Conservation (phyloP, 2,113 vertebrate genomes). For the Cyanoramphus novaezelandiae region DNA sequence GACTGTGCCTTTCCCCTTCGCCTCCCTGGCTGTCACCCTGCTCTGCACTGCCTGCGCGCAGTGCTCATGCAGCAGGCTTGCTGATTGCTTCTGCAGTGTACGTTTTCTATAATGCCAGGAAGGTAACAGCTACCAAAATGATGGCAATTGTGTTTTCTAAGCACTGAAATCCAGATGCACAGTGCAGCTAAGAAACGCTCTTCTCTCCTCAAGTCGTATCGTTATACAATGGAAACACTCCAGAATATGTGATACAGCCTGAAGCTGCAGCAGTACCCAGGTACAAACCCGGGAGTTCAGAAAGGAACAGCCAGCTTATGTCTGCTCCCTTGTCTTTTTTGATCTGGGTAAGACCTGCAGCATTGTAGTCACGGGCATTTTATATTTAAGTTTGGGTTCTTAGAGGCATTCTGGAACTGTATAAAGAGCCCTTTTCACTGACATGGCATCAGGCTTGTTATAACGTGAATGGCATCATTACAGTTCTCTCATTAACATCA, state of each 20-base stretch:
- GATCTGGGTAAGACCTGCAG: neutral
- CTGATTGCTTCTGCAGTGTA: neutral
- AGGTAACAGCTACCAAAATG: neutral
- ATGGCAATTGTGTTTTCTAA: neutral
- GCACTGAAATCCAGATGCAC: neutral
- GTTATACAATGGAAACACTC: neutral
- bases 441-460: conserved; percentile 47
- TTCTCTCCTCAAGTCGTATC: neutral
- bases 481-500: conserved; percentile 68
- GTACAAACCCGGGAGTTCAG: neutral
- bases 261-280: neutral
- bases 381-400: conserved; percentile 54
- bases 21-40: neutral
- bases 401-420: conserved; percentile 44
- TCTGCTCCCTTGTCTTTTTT: neutral
- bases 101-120: neutral
- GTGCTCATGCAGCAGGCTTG: neutral
- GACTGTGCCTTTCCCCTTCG: neutral
- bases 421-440: conserved; percentile 68
- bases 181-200: neutral
- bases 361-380: conserved; percentile 30
- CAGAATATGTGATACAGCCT: neutral
- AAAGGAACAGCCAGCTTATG: neutral
- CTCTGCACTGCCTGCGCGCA: neutral
- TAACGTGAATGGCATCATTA: conserved; percentile 71